Evolutionary conservation across 2,888 invertebrate genomes (phyloP).

Genomic region (Megalurothrips usitatus): DNA sequence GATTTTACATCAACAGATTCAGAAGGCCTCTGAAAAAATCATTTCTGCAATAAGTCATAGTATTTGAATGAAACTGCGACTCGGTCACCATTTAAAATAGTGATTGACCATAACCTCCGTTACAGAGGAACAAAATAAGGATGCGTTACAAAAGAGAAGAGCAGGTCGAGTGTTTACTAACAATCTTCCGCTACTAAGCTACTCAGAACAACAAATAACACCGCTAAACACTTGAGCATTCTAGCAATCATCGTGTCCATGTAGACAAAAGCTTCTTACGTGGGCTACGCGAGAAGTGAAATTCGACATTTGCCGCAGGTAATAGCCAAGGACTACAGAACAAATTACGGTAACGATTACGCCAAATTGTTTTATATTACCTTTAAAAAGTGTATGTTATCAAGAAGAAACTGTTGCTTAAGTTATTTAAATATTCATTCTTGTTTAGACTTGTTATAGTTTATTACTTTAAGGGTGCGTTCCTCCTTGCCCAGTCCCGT

Average conservation of each 20-base stretch:
- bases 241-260: background rate
- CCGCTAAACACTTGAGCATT: too few species aligned
- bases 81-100: too few species aligned
- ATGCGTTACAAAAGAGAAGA: too few species aligned
- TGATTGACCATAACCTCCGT: background rate
- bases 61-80: too few species aligned
- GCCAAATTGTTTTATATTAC: background rate
- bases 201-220: too few species aligned
- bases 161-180: too few species aligned
- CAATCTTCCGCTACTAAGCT: too few species aligned
- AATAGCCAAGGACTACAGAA: background rate
- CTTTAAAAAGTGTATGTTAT: background rate
- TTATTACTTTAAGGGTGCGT: background rate
- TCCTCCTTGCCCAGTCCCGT: background rate
- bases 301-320: background rate
- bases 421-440: constrained; percentile 12
- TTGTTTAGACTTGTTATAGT: constrained; percentile 8
- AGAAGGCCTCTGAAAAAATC: too few species aligned
- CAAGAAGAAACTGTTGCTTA: background rate
- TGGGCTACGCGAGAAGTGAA: background rate
- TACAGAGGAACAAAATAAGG: background rate
- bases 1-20: too few species aligned
- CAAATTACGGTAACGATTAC: background rate
- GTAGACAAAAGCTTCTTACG: constrained; percentile 6
- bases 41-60: too few species aligned